Percentiles rank a stretch among this genome's conserved stretches.
Conservation (phyloP, 2,888 invertebrate species). For the Tethea ocularis region DNA sequence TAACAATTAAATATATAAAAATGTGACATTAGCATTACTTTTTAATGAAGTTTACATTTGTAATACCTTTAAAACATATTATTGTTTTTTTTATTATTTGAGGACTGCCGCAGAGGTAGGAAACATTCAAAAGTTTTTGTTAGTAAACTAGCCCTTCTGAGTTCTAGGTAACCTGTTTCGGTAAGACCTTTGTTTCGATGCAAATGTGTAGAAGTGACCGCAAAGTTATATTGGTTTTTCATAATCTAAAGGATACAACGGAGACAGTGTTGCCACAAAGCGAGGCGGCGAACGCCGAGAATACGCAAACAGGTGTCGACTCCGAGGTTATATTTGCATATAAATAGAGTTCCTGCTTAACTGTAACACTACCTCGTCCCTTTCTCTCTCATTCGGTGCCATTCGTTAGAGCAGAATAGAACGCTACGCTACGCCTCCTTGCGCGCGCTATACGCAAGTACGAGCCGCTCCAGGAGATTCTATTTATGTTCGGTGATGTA, state of each 20-base stretch:
- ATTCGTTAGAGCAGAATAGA: slow-evolving; percentile 69
- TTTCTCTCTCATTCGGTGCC: slow-evolving; percentile 65
- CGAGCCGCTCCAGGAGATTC: slow-evolving; percentile 75
- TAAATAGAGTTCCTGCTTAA: slow-evolving; percentile 84
- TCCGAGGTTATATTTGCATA: slow-evolving; percentile 83
- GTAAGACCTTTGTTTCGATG: slow-evolving; percentile 37
- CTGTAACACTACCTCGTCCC: slow-evolving; percentile 79
- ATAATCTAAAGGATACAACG: slow-evolving; percentile 70
- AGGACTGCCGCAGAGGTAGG: too few relatives aligned
- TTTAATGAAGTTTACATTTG: too few relatives aligned
- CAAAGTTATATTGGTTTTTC: slow-evolving; percentile 48
- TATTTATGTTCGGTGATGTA: slow-evolving; percentile 80
- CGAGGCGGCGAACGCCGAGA: slow-evolving; percentile 72
- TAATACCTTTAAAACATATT: too few relatives aligned
- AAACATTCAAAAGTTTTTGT: not conserved
- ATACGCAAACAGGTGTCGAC: slow-evolving; percentile 84
- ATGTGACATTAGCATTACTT: too few relatives aligned
- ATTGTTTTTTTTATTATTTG: too few relatives aligned
- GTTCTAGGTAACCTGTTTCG: slow-evolving; percentile 25
- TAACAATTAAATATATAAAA: too few relatives aligned
- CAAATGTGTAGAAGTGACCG: slow-evolving; percentile 33
- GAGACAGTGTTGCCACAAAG: slow-evolving; percentile 76
- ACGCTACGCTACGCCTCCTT: slow-evolving; percentile 68
- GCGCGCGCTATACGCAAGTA: slow-evolving; percentile 66
- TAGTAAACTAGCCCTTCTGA: not conserved